Evolutionary conservation across 1,140 invertebrate species (phyloP).

Genomic region (Xylocopa sonorina): DNA sequence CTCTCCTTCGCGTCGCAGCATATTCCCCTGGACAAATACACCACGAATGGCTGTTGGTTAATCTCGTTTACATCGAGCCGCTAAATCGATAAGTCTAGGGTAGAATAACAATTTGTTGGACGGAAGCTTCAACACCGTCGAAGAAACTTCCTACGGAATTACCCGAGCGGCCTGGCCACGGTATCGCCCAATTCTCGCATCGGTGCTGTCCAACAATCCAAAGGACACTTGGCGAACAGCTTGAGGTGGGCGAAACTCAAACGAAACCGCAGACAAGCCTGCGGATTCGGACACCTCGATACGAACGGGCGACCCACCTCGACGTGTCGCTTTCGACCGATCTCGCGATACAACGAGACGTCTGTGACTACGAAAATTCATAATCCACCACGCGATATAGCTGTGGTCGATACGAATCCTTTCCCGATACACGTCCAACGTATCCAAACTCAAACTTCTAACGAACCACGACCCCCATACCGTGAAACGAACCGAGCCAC

Average conservation of each 20-base stretch:
- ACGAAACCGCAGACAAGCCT: slow-evolving; percentile 18
- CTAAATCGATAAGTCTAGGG: too few relatives aligned
- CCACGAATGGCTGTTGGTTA: too few relatives aligned
- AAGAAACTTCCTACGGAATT: background rate
- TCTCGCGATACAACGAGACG: background rate
- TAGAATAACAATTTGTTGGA: too few relatives aligned
- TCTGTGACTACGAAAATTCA: background rate
- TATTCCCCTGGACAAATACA: too few relatives aligned
- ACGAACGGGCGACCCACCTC: background rate
- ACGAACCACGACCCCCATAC: too few relatives aligned
- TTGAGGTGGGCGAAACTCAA: background rate
- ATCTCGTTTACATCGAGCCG: too few relatives aligned
- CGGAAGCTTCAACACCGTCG: background rate
- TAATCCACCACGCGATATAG: background rate
- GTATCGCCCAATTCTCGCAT: slow-evolving; percentile 5
- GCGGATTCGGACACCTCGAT: background rate
- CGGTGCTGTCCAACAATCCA: background rate
- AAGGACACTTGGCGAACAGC: slow-evolving; percentile 6
- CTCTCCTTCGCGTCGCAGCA: too few relatives aligned
- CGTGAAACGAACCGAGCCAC: too few relatives aligned
- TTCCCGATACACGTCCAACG: too few relatives aligned
- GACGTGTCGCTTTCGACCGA: background rate
- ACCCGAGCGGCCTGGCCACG: background rate
- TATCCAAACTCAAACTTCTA: too few relatives aligned
- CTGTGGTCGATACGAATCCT: too few relatives aligned